Evolutionary conservation across 2,113 vertebrate species (phyloP).

Genomic region (Corvus moneduloides): DNA sequence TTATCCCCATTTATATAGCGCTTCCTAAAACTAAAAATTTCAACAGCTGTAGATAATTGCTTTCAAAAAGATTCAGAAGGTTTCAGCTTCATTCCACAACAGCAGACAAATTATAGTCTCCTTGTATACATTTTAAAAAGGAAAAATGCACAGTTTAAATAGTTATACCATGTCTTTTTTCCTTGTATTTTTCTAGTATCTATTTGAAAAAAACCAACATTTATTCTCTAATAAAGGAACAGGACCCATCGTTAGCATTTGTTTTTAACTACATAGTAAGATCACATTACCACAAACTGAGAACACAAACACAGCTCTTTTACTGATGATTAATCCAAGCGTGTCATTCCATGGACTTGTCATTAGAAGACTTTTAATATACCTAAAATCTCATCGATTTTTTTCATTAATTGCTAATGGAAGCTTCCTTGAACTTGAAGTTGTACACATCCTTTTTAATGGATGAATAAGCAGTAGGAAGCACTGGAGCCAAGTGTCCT

Average conservation of each 20-base stretch:
- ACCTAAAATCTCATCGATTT: slow-evolving; percentile 3
- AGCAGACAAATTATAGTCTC: neutral
- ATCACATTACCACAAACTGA: neutral
- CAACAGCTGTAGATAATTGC: neutral
- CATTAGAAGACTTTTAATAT: slow-evolving; percentile 7
- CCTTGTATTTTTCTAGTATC: neutral
- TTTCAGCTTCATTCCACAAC: neutral
- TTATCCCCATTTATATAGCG: neutral
- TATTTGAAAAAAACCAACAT: neutral
- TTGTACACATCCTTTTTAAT: neutral
- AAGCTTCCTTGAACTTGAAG: neutral
- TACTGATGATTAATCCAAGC: neutral
- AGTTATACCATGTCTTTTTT: neutral
- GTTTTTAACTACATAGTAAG: neutral
- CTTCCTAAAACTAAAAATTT: neutral
- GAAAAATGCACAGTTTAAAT: neutral
- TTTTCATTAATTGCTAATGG: neutral
- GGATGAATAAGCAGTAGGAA: neutral
- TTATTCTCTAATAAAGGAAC: neutral
- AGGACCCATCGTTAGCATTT: neutral
- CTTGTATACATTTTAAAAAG: neutral
- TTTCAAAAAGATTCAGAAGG: neutral
- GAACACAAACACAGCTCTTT: neutral
- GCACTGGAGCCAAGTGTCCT: neutral
- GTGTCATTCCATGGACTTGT: neutral